Conservation (phyloP, 1,140 invertebrate genomes). For the Leptinotarsa undecemlineata region DNA sequence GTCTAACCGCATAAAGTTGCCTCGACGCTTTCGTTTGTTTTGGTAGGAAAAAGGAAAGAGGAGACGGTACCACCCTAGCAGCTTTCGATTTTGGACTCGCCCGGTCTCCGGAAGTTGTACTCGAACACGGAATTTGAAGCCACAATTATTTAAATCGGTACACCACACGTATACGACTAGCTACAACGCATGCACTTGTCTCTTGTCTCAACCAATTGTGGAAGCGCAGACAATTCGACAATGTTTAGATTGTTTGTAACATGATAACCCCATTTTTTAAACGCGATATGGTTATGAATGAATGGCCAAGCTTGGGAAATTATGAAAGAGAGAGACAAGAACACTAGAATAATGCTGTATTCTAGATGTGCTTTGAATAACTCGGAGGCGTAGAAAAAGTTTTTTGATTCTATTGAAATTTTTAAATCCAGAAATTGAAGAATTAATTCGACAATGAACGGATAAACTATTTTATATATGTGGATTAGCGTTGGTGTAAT, state of each 20-base stretch:
- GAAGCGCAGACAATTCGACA: not conserved
- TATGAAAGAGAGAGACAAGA: too few species aligned
- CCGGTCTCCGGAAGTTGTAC: constrained; percentile 28
- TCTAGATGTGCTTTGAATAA: too few species aligned
- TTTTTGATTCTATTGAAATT: too few species aligned
- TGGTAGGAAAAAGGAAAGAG: constrained; percentile 3
- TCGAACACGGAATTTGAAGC: constrained; percentile 11
- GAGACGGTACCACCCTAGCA: constrained; percentile 12
- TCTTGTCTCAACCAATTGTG: not conserved
- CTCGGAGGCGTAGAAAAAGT: too few species aligned
- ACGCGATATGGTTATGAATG: too few species aligned
- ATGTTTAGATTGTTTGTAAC: not conserved
- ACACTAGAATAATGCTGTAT: too few species aligned
- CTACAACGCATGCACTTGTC: constrained; percentile 16
- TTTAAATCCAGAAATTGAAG: too few species aligned
- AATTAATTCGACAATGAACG: too few species aligned
- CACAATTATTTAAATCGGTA: constrained; percentile 29
- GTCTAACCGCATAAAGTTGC: constrained; percentile 1
- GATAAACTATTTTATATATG: too few species aligned
- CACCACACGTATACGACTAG: not conserved
- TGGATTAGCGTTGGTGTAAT: too few species aligned
- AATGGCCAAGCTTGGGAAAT: too few species aligned
- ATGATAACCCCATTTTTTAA: too few species aligned
- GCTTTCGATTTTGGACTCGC: constrained; percentile 34
- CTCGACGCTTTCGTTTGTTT: constrained; percentile 5